Conservation (phyloP, 2,888 invertebrate genomes). For the Acleris laterana region DNA sequence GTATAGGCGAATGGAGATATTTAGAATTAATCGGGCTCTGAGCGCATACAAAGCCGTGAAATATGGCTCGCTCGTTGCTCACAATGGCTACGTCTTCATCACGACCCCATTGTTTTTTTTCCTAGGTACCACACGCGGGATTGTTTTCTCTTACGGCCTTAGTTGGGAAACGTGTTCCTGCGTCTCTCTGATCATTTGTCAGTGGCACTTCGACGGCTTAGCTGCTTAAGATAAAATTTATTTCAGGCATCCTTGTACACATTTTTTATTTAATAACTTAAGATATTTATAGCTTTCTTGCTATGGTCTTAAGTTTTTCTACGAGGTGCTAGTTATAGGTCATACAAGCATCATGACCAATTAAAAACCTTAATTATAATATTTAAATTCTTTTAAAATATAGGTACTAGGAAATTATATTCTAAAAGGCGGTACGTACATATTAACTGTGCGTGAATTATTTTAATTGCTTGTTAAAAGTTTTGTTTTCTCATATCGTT, state of each 20-base stretch:
- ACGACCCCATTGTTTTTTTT: slow-evolving; percentile 81
- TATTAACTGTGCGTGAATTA: too few relatives aligned
- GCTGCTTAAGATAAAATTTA: slow-evolving; percentile 53
- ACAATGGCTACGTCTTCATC: slow-evolving; percentile 85
- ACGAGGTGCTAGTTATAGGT: too few relatives aligned
- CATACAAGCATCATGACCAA: too few relatives aligned
- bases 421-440: too few relatives aligned
- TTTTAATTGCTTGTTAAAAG: too few relatives aligned
- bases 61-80: slow-evolving; percentile 80
- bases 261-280: slow-evolving; percentile 20
- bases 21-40: slow-evolving; percentile 82
- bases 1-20: slow-evolving; percentile 81
- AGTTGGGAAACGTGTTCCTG: slow-evolving; percentile 75
- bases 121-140: slow-evolving; percentile 73
- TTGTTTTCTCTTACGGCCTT: slow-evolving; percentile 75
- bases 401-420: too few relatives aligned
- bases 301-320: too few relatives aligned
- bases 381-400: too few relatives aligned
- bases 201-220: slow-evolving; percentile 50
- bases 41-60: slow-evolving; percentile 82
- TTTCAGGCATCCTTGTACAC: slow-evolving; percentile 30
- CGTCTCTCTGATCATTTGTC: slow-evolving; percentile 70
- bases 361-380: too few relatives aligned
- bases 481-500: too few relatives aligned
- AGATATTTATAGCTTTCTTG: not conserved